A percentile compares a stretch with the other conserved stretches of the same genome.
phyloP scores from a whole-genome alignment of 2,888 invertebrate genomes.

The Pelosia muscerda region DNA sequence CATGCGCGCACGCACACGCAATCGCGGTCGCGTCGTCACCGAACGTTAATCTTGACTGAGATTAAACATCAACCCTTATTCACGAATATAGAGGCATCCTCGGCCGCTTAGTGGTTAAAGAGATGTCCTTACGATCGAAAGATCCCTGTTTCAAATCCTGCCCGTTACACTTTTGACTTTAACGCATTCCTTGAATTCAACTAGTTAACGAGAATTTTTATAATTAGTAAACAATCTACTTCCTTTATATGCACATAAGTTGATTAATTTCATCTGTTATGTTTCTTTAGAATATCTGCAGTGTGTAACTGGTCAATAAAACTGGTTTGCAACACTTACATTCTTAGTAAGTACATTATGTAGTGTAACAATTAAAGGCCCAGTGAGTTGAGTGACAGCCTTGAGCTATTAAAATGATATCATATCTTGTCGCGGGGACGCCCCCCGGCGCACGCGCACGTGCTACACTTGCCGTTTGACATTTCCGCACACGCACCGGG shows the following conservation, averaged over 20 bases:
- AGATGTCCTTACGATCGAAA: no score
- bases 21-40: not conserved
- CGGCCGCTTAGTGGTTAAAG: no score
- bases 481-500: not conserved
- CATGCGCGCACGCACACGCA: not conserved
- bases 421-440: constrained; percentile 3
- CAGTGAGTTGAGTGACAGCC: not conserved
- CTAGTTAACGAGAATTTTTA: not conserved
- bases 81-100: no score
- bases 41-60: not conserved
- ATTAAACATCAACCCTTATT: not conserved
- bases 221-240: not conserved
- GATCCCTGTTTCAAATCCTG: no score
- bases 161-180: no score
- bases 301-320: not conserved
- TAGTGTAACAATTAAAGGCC: not conserved
- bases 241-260: not conserved
- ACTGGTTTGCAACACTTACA: not conserved
- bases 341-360: not conserved
- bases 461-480: not conserved
- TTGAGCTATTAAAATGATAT: not conserved
- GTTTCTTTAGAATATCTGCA: not conserved
- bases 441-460: not conserved
- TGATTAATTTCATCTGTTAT: not conserved
- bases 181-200: no score